Evolutionary conservation across 2,797 vertebrate species (phyloP), one percentile per base, ranked within the genome.

Genomic region (Oreortyx pictus): DNA sequence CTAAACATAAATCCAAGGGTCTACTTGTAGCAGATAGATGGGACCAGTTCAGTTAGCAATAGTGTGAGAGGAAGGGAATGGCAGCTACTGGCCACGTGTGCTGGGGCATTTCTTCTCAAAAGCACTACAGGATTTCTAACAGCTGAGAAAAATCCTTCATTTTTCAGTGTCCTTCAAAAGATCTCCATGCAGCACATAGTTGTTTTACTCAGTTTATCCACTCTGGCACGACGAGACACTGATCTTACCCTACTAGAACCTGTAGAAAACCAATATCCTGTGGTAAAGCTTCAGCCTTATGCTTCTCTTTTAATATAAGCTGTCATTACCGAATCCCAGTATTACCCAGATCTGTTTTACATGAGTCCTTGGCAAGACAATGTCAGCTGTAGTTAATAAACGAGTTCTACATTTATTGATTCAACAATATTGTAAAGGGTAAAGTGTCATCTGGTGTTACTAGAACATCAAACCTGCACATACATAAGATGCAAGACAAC

Each of bases 331-430:
- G 90, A 95, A 91, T 94, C 57, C 11, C 92, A 88, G 81, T 72
- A 71, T 90, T 90, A 82, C 83, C 54, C 61, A 76, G 75, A 91
- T 93, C 95, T 77, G 73, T 86, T 95, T 96, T 94, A 93, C 92
- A 94, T 76, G 95, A 97, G 94, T 62, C 83, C 92, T 92, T 95
- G 80, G 89, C 88, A 94, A 95, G 96, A 72, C 84, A 35, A 3
- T 78, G 77, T 96, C 96, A 95, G 92, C 86, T 94, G 96, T 86
- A 76, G 65, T 96, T 97, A 97, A 97, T 97, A 97, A 96, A 94
- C 83, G 94, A 59, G 77, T 71, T 90, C 92, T 92, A 88, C 88
- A 91, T 91, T 89, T 92, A 96, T 93, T 5, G 41, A 97, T 94
- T 95, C 95, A 95, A 86, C 25, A 43, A 73, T 81, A 86, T 73